A percentile compares a stretch with the other conserved stretches of the same genome.
These are phyloP conservation scores for Taphrorychus bicolor DNA, from an alignment of 2,888 invertebrate species.

Conservation along the genomic window DNA sequence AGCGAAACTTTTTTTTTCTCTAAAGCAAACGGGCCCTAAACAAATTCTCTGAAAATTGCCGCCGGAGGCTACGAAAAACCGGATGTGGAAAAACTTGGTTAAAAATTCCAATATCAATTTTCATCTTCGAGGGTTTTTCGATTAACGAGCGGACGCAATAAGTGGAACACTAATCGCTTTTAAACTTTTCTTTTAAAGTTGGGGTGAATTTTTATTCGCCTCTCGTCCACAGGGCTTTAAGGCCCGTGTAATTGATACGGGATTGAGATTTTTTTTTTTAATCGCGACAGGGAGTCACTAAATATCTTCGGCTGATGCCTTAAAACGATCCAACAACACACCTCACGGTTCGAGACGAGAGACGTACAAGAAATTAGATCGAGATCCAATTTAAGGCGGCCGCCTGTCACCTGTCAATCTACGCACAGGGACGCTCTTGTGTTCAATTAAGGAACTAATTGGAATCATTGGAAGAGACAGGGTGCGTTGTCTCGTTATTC, in stretches of 20 bases:
- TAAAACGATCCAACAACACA: constrained; percentile 14
- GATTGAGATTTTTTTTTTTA: constrained; percentile 46
- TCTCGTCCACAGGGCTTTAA: constrained; percentile 52
- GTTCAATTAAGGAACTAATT: constrained; percentile 44
- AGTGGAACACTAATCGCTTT: constrained; percentile 58
- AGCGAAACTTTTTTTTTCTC: too few relatives aligned
- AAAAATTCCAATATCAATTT: constrained; percentile 53
- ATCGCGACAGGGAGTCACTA: constrained; percentile 14
- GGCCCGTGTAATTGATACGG: constrained; percentile 56
- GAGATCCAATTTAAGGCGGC: constrained; percentile 45
- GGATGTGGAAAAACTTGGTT: constrained; percentile 25
- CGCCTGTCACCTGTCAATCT: constrained; percentile 53
- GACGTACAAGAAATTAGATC: constrained; percentile 41
- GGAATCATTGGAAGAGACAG: constrained; percentile 40
- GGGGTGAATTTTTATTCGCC: constrained; percentile 58
- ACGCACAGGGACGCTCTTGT: constrained; percentile 39
- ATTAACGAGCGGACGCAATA: constrained; percentile 55
- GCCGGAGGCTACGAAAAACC: constrained; percentile 8
- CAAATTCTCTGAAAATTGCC: not conserved
- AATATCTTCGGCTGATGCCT: constrained; percentile 7
- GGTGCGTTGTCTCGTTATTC: constrained; percentile 3
- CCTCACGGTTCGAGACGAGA: constrained; percentile 11
- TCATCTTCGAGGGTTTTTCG: constrained; percentile 51
- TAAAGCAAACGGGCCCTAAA: not conserved
- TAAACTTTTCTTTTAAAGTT: constrained; percentile 55